These are phyloP conservation scores for Lithobates sylvaticus DNA, from an alignment of 2,797 vertebrate genomes.

Conservation along the genomic window DNA sequence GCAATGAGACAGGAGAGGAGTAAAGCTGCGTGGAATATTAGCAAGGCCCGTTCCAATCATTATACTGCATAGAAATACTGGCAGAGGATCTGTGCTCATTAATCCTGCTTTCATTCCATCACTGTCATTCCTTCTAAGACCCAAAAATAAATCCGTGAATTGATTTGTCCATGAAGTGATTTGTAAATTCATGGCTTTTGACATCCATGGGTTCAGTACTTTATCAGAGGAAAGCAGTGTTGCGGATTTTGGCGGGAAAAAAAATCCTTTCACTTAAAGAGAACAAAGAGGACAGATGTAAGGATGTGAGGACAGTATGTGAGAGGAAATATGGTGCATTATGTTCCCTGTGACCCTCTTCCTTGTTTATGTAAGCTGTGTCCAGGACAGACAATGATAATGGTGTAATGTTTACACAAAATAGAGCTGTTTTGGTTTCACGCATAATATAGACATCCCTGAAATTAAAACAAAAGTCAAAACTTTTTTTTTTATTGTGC, in stretches of 20 bases:
- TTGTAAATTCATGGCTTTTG: constrained; percentile 21
- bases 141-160: constrained; percentile 29
- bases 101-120: constrained; percentile 46
- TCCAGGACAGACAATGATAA: not conserved
- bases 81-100: constrained; percentile 26
- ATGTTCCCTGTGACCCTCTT: not conserved
- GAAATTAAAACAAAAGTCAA: too few relatives aligned
- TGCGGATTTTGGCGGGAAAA: constrained; percentile 22
- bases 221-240: constrained; percentile 45
- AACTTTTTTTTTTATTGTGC: too few relatives aligned
- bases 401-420: not conserved
- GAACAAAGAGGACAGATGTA: not conserved
- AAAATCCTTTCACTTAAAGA: not conserved
- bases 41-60: constrained; percentile 28
- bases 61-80: constrained; percentile 33
- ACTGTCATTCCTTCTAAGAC: constrained; percentile 15
- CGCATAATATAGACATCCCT: too few relatives aligned
- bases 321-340: not conserved
- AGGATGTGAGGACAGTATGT: not conserved
- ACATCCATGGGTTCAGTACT: constrained; percentile 16
- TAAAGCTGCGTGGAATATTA: constrained; percentile 14
- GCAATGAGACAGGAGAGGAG: constrained; percentile 13
- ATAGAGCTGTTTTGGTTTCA: not conserved
- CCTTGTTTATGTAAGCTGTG: not conserved
- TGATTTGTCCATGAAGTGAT: constrained; percentile 34